Conservation (phyloP, 2,113 vertebrate genomes). For the Ursus arctos region DNA sequence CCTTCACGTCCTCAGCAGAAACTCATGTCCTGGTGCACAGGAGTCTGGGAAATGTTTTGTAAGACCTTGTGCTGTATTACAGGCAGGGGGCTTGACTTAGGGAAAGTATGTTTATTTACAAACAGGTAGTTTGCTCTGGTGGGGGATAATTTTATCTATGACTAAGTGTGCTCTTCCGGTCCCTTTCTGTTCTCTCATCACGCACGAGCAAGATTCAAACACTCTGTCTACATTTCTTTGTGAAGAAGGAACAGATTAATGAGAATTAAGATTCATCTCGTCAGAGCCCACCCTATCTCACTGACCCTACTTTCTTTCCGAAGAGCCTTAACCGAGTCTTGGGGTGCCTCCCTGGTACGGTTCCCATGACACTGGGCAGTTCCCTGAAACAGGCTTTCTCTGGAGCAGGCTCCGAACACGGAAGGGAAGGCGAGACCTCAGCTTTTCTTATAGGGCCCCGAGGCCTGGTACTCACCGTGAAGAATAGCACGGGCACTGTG, state of each 20-base stretch:
- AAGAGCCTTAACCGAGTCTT: neutral
- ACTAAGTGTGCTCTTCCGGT: neutral
- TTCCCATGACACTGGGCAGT: neutral
- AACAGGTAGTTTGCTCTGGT: neutral
- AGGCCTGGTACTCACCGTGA: conserved; percentile 87
- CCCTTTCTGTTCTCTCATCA: neutral
- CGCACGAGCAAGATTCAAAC: neutral
- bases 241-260: neutral
- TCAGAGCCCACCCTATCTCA: neutral
- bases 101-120: neutral
- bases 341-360: neutral
- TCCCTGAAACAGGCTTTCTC: neutral
- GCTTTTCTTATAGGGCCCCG: neutral
- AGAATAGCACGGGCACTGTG: conserved; percentile 90
- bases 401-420: neutral
- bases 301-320: neutral
- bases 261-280: neutral
- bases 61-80: neutral
- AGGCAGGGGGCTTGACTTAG: neutral
- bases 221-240: neutral
- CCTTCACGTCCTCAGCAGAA: neutral
- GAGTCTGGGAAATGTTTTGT: neutral
- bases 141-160: neutral
- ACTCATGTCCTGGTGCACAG: rapidly evolving
- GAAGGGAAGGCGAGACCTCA: neutral